Evolutionary conservation across 2,888 invertebrate genomes (phyloP).

Genomic region (Marronus borbonicus): DNA sequence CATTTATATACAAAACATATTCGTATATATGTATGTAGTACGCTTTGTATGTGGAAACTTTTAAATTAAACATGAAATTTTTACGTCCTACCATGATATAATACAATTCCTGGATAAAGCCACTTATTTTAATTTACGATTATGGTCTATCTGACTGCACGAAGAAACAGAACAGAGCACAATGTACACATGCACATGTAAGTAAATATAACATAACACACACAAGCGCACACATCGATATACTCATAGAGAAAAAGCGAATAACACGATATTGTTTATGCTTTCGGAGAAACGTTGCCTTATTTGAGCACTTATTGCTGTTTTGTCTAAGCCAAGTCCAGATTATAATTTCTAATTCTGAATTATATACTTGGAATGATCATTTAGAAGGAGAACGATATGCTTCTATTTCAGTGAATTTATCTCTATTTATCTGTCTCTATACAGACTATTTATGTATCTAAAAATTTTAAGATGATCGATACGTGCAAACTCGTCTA

Average conservation of each 20-base stretch:
- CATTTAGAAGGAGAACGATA: too few species aligned
- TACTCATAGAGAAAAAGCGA: neutral
- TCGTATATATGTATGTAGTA: neutral
- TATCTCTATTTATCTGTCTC: too few species aligned
- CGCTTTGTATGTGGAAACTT: conserved; percentile 19
- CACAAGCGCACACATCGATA: neutral
- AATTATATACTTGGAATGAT: too few species aligned
- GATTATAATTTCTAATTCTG: neutral
- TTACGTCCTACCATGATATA: conserved; percentile 35
- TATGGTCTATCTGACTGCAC: conserved; percentile 34
- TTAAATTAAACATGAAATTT: conserved; percentile 45
- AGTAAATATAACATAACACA: conserved; percentile 6
- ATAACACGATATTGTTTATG: conserved; percentile 35
- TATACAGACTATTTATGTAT: too few species aligned
- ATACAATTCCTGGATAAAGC: conserved; percentile 43
- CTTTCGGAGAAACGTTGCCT: conserved; percentile 31
- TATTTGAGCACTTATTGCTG: conserved; percentile 35
- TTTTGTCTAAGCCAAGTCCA: conserved; percentile 10
- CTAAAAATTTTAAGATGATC: too few species aligned
- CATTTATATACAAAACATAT: conserved; percentile 24
- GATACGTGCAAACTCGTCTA: too few species aligned
- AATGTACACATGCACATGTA: conserved; percentile 15
- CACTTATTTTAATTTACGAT: conserved; percentile 44
- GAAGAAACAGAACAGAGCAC: conserved; percentile 4
- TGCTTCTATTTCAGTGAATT: too few species aligned